phyloP scores from a whole-genome alignment of 2,797 vertebrate genomes.

The Malacoctenus gilli region DNA sequence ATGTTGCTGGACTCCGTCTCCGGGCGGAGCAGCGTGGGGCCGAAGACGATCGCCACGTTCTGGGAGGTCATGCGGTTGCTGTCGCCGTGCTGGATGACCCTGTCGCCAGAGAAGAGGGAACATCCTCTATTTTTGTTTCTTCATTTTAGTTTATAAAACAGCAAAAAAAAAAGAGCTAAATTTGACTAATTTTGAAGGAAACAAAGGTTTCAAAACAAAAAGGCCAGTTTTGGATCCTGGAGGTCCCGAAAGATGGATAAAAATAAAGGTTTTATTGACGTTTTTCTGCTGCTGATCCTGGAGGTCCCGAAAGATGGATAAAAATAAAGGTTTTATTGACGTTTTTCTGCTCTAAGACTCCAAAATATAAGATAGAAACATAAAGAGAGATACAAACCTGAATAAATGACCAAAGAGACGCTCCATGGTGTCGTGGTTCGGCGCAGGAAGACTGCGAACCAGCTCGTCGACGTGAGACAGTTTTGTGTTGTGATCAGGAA shows the following conservation, averaged over 20 bases:
- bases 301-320: too few species aligned
- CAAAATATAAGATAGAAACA: too few species aligned
- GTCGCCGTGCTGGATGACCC: conserved; percentile 86
- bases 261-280: too few species aligned
- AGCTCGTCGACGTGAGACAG: conserved; percentile 80
- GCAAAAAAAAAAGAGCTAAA: too few species aligned
- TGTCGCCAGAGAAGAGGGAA: conserved; percentile 51
- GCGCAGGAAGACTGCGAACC: conserved; percentile 82
- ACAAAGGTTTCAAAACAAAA: too few species aligned
- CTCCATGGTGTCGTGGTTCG: conserved; percentile 90
- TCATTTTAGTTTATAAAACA: neutral
- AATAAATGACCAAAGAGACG: conserved; percentile 90
- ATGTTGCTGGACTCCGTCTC: conserved; percentile 88
- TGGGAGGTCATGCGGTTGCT: conserved; percentile 95
- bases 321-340: too few species aligned
- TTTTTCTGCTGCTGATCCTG: too few species aligned
- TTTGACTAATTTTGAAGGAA: too few species aligned
- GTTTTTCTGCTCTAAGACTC: too few species aligned
- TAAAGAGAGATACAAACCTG: conserved; percentile 82
- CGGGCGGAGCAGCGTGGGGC: conserved; percentile 91
- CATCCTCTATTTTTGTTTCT: too few species aligned
- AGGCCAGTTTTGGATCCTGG: too few species aligned
- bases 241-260: too few species aligned
- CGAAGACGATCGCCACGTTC: conserved; percentile 94
- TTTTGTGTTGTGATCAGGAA: conserved; percentile 79